phyloP scores from a whole-genome alignment of 2,113 vertebrate genomes.

The Agelaius phoeniceus region DNA sequence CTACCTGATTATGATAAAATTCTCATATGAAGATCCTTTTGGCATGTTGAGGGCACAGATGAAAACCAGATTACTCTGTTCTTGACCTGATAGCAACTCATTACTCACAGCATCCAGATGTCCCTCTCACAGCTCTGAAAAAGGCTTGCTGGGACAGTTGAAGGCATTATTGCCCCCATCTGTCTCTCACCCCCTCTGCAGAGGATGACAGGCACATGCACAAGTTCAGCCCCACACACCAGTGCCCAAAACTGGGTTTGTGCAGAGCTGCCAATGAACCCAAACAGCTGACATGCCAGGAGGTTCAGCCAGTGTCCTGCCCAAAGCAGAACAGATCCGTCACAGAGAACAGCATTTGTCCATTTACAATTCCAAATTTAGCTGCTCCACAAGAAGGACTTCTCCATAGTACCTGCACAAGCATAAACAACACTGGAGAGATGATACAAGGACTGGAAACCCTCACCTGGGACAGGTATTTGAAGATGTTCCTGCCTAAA shows the following conservation, averaged over 20 bases:
- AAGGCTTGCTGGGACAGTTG: background rate
- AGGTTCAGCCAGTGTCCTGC: background rate
- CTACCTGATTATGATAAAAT: background rate
- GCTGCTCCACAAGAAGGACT: background rate
- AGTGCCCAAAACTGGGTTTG: background rate
- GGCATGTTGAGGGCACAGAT: background rate
- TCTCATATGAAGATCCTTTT: background rate
- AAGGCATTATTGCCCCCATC: background rate
- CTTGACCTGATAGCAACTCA: background rate
- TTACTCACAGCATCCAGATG: accelerated
- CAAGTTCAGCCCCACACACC: background rate
- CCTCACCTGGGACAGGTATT: background rate
- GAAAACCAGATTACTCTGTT: background rate
- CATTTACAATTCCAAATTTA: background rate
- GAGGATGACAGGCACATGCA: accelerated
- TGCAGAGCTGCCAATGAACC: background rate
- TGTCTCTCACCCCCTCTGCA: no score
- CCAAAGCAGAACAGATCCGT: background rate
- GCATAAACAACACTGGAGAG: background rate
- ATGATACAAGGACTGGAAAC: background rate
- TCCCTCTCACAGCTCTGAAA: background rate
- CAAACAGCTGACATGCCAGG: background rate
- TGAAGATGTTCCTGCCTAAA: background rate
- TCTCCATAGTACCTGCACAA: background rate
- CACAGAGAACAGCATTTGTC: background rate